These are phyloP conservation scores for Entomyzon cyanotis DNA, from an alignment of 2,113 vertebrate genomes.

Conservation along the genomic window DNA sequence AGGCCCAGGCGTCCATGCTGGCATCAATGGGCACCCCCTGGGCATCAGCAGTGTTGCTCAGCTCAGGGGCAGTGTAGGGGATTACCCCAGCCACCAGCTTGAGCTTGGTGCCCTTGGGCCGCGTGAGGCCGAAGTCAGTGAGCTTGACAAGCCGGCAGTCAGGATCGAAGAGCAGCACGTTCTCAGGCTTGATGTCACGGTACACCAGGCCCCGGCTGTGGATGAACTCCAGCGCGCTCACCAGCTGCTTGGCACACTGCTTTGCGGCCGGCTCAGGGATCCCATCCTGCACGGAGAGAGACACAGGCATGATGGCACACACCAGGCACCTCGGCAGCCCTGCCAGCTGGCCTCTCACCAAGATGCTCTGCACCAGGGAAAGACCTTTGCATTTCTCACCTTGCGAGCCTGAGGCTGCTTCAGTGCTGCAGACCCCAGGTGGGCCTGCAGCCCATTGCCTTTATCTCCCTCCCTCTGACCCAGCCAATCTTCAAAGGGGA, in stretches of 20 bases:
- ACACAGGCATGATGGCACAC: fast-evolving
- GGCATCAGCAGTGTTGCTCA: conserved; percentile 74
- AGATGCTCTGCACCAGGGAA: fast-evolving
- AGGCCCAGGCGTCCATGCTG: conserved; percentile 90
- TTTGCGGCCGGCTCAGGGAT: conserved; percentile 82
- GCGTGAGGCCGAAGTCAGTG: conserved; percentile 89
- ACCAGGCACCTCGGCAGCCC: neutral
- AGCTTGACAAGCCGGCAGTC: conserved; percentile 85
- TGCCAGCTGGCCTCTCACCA: neutral
- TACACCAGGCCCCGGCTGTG: conserved; percentile 89
- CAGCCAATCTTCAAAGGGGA: neutral
- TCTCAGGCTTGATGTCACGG: conserved; percentile 92
- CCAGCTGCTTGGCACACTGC: conserved; percentile 84
- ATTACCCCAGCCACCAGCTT: conserved; percentile 85
- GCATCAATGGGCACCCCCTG: conserved; percentile 85
- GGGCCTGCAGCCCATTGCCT: neutral
- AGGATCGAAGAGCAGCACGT: conserved; percentile 86
- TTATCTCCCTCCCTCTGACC: neutral
- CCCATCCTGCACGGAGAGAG: conserved; percentile 77
- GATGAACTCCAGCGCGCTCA: conserved; percentile 89
- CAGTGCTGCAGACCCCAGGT: neutral
- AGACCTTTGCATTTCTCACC: neutral
- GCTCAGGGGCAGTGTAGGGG: conserved; percentile 91
- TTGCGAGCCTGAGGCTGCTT: neutral
- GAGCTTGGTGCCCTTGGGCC: conserved; percentile 88